These are phyloP conservation scores for Pyrocoelia pectoralis DNA, from an alignment of 2,888 invertebrate species.

Conservation along the genomic window DNA sequence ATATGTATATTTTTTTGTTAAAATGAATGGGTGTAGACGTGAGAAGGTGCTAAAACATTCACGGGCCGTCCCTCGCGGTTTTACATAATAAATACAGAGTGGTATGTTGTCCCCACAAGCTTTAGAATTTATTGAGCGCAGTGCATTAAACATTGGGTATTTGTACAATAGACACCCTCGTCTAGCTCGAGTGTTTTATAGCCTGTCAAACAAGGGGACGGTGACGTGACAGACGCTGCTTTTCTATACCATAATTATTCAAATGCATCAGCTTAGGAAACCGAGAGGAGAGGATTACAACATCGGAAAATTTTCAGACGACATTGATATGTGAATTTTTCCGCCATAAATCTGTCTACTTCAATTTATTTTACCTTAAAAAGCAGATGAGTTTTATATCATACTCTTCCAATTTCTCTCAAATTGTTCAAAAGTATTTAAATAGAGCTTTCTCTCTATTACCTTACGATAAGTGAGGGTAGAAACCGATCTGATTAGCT, in stretches of 20 bases:
- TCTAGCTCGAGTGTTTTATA: slow-evolving; percentile 42
- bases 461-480: neutral
- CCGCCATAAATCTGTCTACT: neutral
- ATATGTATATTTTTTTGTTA: neutral
- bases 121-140: slow-evolving; percentile 40
- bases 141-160: slow-evolving; percentile 44
- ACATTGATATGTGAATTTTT: slow-evolving; percentile 29
- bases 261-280: slow-evolving; percentile 38
- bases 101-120: slow-evolving; percentile 31
- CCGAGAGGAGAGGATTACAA: slow-evolving; percentile 28
- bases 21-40: slow-evolving; percentile 12
- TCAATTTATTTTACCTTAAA: neutral
- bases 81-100: slow-evolving; percentile 35
- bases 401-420: no score
- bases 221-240: slow-evolving; percentile 35
- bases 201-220: slow-evolving; percentile 42
- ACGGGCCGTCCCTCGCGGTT: slow-evolving; percentile 32
- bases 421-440: no score
- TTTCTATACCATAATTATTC: slow-evolving; percentile 39
- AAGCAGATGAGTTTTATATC: no score
- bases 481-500: neutral
- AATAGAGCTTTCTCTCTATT: neutral
- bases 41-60: slow-evolving; percentile 33
- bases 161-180: slow-evolving; percentile 44
- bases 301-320: slow-evolving; percentile 23